Percentiles rank a stretch among this genome's conserved stretches.
phyloP scores from a whole-genome alignment of 1,140 invertebrate species.

The Drosophila kanapiae region DNA sequence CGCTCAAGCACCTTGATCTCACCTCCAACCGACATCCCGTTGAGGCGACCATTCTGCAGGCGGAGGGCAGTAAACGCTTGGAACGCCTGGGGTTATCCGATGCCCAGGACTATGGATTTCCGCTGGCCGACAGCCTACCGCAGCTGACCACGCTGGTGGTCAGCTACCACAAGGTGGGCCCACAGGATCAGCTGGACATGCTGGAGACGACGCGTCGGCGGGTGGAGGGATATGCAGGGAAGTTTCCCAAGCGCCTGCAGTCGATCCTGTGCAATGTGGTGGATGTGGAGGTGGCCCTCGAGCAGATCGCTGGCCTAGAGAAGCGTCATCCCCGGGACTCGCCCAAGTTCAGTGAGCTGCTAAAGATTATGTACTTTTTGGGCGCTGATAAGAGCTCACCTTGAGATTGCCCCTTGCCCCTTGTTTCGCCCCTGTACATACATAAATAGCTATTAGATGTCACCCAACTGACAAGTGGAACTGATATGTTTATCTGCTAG shows the following conservation, averaged over 20 bases:
- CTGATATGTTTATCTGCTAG: slow-evolving; percentile 44
- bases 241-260: slow-evolving; percentile 64
- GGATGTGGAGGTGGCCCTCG: slow-evolving; percentile 64
- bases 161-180: slow-evolving; percentile 59
- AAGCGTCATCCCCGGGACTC: slow-evolving; percentile 62
- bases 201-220: slow-evolving; percentile 46
- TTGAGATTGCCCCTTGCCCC: slow-evolving; percentile 17
- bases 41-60: slow-evolving; percentile 52
- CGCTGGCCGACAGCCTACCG: slow-evolving; percentile 52
- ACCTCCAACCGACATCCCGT: slow-evolving; percentile 57
- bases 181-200: slow-evolving; percentile 52
- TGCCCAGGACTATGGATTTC: slow-evolving; percentile 64
- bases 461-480: slow-evolving; percentile 17
- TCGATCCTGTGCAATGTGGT: slow-evolving; percentile 69
- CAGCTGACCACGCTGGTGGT: slow-evolving; percentile 55
- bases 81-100: slow-evolving; percentile 62
- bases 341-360: slow-evolving; percentile 59
- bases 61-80: slow-evolving; percentile 33
- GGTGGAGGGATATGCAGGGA: slow-evolving; percentile 10
- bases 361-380: slow-evolving; percentile 66
- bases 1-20: slow-evolving; percentile 57
- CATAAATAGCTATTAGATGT: slow-evolving; percentile 36
- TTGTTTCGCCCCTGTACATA: slow-evolving; percentile 3
- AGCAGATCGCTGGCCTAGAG: slow-evolving; percentile 69
- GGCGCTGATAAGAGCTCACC: slow-evolving; percentile 20